Conservation (phyloP, 2,113 vertebrate species). For the Myotis lucifugus region DNA sequence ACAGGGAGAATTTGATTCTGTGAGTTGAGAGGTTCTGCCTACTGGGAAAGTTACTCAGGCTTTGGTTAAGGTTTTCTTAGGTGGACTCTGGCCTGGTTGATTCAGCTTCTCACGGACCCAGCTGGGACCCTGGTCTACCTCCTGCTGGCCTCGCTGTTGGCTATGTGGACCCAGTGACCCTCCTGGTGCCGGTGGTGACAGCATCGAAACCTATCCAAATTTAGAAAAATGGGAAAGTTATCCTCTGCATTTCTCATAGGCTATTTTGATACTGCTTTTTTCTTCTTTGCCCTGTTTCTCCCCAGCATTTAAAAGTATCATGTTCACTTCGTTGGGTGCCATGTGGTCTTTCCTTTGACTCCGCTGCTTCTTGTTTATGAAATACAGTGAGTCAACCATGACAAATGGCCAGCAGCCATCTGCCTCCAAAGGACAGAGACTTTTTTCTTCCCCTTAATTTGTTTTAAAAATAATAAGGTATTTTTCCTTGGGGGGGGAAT, state of each 20-base stretch:
- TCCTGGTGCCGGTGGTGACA: neutral
- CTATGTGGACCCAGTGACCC: neutral
- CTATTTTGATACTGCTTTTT: conserved; percentile 60
- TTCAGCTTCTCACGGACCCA: neutral
- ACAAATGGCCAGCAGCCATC: conserved; percentile 42
- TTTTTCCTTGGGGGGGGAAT: neutral
- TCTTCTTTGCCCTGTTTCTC: conserved; percentile 7
- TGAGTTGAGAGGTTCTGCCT: neutral
- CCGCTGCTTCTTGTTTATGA: conserved; percentile 62
- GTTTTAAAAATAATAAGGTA: conserved; percentile 35
- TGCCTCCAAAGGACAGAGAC: conserved; percentile 38
- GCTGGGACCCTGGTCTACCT: neutral
- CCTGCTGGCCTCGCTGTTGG: neutral
- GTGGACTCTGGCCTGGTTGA: neutral
- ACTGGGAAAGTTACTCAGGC: neutral
- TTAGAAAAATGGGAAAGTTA: conserved; percentile 62
- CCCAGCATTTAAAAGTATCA: neutral
- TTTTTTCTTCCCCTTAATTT: conserved; percentile 58
- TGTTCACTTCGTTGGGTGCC: neutral
- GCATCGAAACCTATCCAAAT: conserved; percentile 50
- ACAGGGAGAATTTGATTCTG: neutral
- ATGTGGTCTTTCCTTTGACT: conserved; percentile 39
- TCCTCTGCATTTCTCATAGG: conserved; percentile 66
- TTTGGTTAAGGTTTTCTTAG: neutral
- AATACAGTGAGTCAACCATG: conserved; percentile 47